These are phyloP conservation scores for Orgyia antiqua DNA, from an alignment of 2,888 invertebrate genomes.

Conservation along the genomic window DNA sequence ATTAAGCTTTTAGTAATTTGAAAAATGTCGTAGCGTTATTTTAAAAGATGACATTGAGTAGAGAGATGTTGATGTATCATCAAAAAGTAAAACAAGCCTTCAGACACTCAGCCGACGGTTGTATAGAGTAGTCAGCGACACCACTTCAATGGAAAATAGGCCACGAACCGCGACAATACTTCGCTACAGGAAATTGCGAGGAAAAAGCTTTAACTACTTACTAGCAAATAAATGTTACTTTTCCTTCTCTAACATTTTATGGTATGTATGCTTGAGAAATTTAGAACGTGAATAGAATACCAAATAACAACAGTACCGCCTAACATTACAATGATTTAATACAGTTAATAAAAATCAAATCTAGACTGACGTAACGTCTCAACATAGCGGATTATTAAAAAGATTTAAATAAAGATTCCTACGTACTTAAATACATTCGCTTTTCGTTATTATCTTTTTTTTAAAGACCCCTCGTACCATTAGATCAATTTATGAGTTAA, in stretches of 20 bases:
- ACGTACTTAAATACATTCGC: too few species aligned
- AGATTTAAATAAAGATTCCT: too few species aligned
- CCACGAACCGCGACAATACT: slow-evolving; percentile 40
- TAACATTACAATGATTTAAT: too few species aligned
- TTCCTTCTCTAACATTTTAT: slow-evolving; percentile 6
- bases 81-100: slow-evolving; percentile 28
- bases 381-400: too few species aligned
- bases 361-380: neutral
- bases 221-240: slow-evolving; percentile 13
- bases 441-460: too few species aligned
- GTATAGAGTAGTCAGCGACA: slow-evolving; percentile 31
- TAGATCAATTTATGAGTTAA: neutral
- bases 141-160: slow-evolving; percentile 59
- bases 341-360: too few species aligned
- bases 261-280: too few species aligned
- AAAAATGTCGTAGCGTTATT: slow-evolving; percentile 6
- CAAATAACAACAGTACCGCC: too few species aligned
- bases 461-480: too few species aligned
- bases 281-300: too few species aligned
- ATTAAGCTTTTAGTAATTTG: neutral
- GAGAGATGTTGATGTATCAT: slow-evolving; percentile 14
- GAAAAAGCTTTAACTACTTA: slow-evolving; percentile 31
- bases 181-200: slow-evolving; percentile 48
- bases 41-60: slow-evolving; percentile 15
- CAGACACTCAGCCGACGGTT: slow-evolving; percentile 40